Base-by-base conservation (phyloP, 2,113 vertebrate genomes). In the Larimichthys crocea region DNA sequence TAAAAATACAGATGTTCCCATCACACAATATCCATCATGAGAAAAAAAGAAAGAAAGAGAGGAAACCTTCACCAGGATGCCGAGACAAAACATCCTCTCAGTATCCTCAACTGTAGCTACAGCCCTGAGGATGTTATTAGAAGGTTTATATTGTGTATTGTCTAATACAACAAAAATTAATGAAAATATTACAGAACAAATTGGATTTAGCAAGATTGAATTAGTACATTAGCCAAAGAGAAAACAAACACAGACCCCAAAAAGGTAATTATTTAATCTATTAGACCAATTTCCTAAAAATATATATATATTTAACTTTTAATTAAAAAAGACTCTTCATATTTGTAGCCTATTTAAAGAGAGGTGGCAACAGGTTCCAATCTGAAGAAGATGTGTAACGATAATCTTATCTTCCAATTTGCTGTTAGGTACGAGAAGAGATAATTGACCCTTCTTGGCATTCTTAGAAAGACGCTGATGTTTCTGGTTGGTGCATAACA, bases 401-500 rank as follows among this genome's bases (percentile, higher is more conserved):
- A 52, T 9, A 40, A 49, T 8, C 16, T 22, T 15, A 4, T 76
- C 26, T 42, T 52, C 26, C n/a, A 12, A 3, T 50, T 55, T 74
- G 59, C 10, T 65, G 63, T 77, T 22, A 24, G 14, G 22, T 11
- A 22, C 56, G 42, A 2, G n/a, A 79, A 19, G 63, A 40, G 48
- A 77, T 72, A 42, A 56, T 69, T 68, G 12, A 73, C 16, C 50
- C 3, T 7, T 52, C 72, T 57, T 80, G 31, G 49, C 20, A 62
- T 66, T 59, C 55, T 22, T 16, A n/a, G 24, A 69, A 50, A 79
- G 19, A 56, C 53, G 29, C 24, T 50, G 29, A 20, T 68, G 10
- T 79, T 55, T 70, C 31, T 69, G 57, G 29, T 6, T 68, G n/a
- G n/a, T 71, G 52, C 70, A 35, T 76, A 57, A 2, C 72, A 26